Conservation (phyloP, 2,797 vertebrate genomes). For the Acridotheres tristis region DNA sequence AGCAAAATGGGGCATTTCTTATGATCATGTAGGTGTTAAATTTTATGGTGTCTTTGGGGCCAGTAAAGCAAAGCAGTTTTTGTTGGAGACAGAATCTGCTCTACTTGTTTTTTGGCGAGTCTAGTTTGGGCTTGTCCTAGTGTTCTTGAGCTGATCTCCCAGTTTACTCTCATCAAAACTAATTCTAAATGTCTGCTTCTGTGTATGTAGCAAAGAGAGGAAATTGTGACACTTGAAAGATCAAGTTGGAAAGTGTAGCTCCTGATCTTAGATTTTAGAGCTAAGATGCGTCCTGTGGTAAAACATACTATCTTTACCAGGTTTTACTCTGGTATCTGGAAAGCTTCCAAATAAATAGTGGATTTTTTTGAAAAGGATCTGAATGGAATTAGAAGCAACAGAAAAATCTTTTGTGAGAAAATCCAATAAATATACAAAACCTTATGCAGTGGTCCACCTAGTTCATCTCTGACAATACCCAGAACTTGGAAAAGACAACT, state of each 20-base stretch:
- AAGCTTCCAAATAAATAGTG: background rate
- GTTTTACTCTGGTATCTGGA: background rate
- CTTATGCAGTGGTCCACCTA: background rate
- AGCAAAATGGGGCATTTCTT: background rate
- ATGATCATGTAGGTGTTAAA: background rate
- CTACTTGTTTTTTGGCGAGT: background rate
- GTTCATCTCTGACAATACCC: background rate
- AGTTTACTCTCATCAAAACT: background rate
- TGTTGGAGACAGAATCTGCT: background rate
- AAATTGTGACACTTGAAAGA: background rate
- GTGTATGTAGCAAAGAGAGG: background rate
- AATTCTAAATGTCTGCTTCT: background rate
- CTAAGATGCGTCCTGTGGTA: background rate
- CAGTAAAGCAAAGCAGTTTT: background rate
- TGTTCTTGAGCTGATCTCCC: background rate
- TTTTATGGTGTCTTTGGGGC: rapidly evolving
- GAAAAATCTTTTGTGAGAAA: background rate
- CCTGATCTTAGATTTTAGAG: background rate
- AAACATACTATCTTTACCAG: background rate
- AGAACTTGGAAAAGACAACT: background rate
- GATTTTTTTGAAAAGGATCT: background rate
- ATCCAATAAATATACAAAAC: background rate
- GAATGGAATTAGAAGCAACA: background rate
- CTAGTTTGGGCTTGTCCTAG: background rate
- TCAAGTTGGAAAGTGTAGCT: background rate